phyloP scores from a whole-genome alignment of 2,113 vertebrate species.

The Istiophorus platypterus region DNA sequence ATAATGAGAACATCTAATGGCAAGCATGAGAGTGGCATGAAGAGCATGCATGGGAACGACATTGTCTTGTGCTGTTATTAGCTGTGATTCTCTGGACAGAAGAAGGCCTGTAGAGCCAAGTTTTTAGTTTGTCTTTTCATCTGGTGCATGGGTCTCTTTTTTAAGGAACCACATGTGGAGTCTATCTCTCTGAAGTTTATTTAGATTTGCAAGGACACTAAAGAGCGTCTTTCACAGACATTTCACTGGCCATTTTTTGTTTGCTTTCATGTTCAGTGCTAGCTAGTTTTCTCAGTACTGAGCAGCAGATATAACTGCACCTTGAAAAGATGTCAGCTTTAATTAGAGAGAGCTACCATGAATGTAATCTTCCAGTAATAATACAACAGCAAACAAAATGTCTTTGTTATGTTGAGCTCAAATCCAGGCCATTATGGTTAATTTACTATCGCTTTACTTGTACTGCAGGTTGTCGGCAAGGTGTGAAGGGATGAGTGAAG shows the following conservation, averaged over 20 bases:
- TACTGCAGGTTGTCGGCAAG: constrained; percentile 58
- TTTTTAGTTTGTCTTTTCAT: constrained; percentile 73
- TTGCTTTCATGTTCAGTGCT: constrained; percentile 56
- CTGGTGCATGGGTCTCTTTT: constrained; percentile 65
- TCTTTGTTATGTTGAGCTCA: constrained; percentile 59
- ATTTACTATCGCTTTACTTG: constrained; percentile 63
- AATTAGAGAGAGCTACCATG: constrained; percentile 58
- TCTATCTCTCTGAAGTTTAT: constrained; percentile 76
- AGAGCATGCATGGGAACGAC: constrained; percentile 42
- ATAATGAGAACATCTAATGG: constrained; percentile 55
- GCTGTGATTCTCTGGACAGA: constrained; percentile 51
- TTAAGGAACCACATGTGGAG: constrained; percentile 76
- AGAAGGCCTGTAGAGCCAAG: constrained; percentile 36
- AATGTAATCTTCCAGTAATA: constrained; percentile 55
- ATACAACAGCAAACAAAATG: constrained; percentile 63
- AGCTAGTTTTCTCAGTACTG: constrained; percentile 45
- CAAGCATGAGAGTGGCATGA: constrained; percentile 48
- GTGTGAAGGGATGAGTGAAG: constrained; percentile 65
- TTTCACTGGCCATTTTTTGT: constrained; percentile 57
- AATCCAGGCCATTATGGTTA: constrained; percentile 72
- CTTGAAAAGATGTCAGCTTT: constrained; percentile 57
- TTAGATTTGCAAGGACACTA: constrained; percentile 75
- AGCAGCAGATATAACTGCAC: constrained; percentile 54
- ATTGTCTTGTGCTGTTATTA: constrained; percentile 61
- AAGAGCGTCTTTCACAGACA: constrained; percentile 58